These are phyloP conservation scores for Antheraea mylitta DNA, from an alignment of 1,140 invertebrate genomes.

Conservation along the genomic window DNA sequence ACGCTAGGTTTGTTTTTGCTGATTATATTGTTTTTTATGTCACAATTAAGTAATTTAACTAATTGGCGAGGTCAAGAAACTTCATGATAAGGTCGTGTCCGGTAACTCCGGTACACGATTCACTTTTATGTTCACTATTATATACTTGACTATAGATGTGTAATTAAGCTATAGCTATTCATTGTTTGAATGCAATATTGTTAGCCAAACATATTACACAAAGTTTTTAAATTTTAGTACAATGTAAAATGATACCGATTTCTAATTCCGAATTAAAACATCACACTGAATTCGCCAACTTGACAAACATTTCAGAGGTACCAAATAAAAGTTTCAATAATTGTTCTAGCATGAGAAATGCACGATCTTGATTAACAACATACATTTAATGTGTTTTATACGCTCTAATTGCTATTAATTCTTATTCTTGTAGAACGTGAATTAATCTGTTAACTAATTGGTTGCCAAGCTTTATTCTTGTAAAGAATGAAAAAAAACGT, in stretches of 20 bases:
- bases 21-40: slow-evolving; percentile 28
- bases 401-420: slow-evolving; percentile 6
- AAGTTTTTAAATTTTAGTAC: too few species aligned
- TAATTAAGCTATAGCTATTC: not conserved
- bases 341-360: not conserved
- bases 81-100: slow-evolving; percentile 28
- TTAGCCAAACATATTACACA: too few species aligned
- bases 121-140: slow-evolving; percentile 8
- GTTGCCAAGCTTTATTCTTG: not conserved
- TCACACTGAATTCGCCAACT: too few species aligned
- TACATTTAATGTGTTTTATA: not conserved
- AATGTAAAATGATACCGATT: too few species aligned
- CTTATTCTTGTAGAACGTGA: not conserved
- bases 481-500: not conserved
- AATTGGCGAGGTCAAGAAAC: slow-evolving; percentile 38
- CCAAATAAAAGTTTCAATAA: not conserved
- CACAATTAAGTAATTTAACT: slow-evolving; percentile 26
- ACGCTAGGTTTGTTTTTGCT: slow-evolving; percentile 2
- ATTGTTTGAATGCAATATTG: too few species aligned
- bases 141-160: not conserved
- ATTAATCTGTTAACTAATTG: not conserved
- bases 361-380: not conserved
- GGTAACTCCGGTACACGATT: slow-evolving; percentile 36
- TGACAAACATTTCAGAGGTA: too few species aligned
- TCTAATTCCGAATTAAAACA: too few species aligned